A percentile compares a stretch with the other conserved stretches of the same genome.
These are phyloP conservation scores for Ochropacha duplaris DNA, from an alignment of 2,888 invertebrate species.

Conservation along the genomic window DNA sequence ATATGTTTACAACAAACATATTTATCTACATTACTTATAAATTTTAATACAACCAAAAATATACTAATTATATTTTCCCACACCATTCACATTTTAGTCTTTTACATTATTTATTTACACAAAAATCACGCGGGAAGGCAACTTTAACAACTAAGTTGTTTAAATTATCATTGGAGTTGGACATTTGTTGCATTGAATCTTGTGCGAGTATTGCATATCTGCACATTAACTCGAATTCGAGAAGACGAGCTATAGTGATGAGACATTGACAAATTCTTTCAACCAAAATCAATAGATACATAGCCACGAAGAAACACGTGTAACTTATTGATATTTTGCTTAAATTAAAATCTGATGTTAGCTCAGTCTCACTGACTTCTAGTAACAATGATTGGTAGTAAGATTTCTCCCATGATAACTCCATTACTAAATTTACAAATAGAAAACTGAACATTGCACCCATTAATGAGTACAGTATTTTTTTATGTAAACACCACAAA, in stretches of 20 bases:
- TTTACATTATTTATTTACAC: no score
- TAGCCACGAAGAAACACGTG: conserved; percentile 40
- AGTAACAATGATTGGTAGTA: conserved; percentile 33
- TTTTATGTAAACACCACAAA: conserved; percentile 44
- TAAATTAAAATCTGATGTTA: conserved; percentile 45
- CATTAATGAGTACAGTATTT: conserved; percentile 20
- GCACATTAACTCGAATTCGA: conserved; percentile 70
- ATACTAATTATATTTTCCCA: no score
- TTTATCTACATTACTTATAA: no score
- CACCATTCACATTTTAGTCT: no score
- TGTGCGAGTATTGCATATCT: conserved; percentile 53
- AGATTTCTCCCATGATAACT: conserved; percentile 44
- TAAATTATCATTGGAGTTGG: conserved; percentile 17
- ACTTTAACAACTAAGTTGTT: neutral
- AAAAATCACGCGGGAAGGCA: neutral
- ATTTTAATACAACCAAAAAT: no score
- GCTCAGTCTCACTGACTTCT: conserved; percentile 27
- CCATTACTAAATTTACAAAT: conserved; percentile 43
- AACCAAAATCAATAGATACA: conserved; percentile 51
- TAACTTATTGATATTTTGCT: conserved; percentile 46
- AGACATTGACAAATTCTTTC: conserved; percentile 48
- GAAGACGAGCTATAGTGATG: conserved; percentile 47
- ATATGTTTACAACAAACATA: no score
- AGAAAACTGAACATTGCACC: conserved; percentile 26
- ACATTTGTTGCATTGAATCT: conserved; percentile 31